phyloP scores from a whole-genome alignment of 2,113 vertebrate genomes.

The Oophaga pumilio region DNA sequence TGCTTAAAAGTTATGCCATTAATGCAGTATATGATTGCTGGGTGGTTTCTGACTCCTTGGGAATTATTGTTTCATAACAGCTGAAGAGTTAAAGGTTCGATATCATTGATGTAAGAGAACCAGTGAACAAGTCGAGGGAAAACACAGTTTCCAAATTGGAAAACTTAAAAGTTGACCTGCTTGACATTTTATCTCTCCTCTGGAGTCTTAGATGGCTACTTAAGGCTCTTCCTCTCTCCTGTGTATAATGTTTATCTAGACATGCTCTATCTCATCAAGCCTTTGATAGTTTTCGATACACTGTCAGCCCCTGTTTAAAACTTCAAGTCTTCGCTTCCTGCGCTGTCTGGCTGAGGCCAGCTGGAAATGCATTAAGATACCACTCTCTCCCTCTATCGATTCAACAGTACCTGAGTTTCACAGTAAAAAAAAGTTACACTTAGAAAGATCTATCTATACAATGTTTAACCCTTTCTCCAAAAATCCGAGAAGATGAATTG shows the following conservation, averaged over 20 bases:
- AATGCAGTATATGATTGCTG: too few relatives aligned
- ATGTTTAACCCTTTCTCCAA: background rate
- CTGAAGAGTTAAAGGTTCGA: background rate
- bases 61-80: too few relatives aligned
- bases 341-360: constrained; percentile 11
- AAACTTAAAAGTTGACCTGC: background rate
- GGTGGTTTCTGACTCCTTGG: too few relatives aligned
- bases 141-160: background rate
- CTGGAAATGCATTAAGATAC: constrained; percentile 30
- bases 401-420: background rate
- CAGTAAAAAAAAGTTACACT: background rate
- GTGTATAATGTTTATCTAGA: background rate
- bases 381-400: constrained; percentile 1
- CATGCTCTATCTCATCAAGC: background rate
- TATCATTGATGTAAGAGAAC: background rate
- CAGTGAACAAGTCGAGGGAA: background rate
- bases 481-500: too few relatives aligned
- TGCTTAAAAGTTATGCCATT: too few relatives aligned
- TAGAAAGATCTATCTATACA: background rate
- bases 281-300: constrained; percentile 13
- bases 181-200: constrained; percentile 9
- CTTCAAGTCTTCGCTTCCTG: too few relatives aligned
- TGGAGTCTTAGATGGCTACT: background rate
- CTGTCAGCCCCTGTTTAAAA: background rate
- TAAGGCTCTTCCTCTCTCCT: background rate